Percentiles rank a stretch among this genome's conserved stretches.
These are phyloP conservation scores for Pollenia griseotomentosa DNA, from an alignment of 2,888 invertebrate species.

Conservation along the genomic window DNA sequence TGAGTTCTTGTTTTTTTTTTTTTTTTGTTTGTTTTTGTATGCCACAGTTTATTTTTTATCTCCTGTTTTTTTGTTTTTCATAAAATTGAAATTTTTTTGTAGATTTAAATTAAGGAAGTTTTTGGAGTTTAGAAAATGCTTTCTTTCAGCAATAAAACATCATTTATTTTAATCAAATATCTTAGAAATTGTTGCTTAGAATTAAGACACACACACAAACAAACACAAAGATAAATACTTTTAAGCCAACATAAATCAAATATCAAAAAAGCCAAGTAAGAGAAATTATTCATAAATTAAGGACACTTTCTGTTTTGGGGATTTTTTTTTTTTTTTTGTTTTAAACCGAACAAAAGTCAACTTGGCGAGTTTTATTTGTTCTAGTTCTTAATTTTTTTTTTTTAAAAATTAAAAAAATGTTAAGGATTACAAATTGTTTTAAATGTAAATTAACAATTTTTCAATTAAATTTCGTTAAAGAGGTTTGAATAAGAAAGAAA, in stretches of 20 bases:
- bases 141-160: neutral
- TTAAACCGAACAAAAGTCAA: too few species aligned
- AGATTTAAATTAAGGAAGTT: too few species aligned
- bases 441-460: too few species aligned
- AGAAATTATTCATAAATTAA: conserved; percentile 30
- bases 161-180: conserved; percentile 16
- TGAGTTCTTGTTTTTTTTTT: conserved; percentile 9
- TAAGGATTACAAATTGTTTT: too few species aligned
- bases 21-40: neutral
- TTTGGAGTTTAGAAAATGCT: too few species aligned
- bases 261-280: neutral
- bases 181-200: neutral
- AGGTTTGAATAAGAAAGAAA: too few species aligned
- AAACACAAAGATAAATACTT: neutral
- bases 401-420: too few species aligned
- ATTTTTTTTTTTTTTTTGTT: too few species aligned
- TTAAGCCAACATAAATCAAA: conserved; percentile 19
- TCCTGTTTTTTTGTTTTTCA: neutral
- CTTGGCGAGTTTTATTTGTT: too few species aligned
- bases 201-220: neutral
- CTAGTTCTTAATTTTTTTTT: too few species aligned
- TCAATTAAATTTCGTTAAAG: too few species aligned
- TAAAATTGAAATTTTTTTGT: neutral
- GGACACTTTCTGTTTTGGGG: neutral
- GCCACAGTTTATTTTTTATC: neutral